Evolutionary conservation across 2,113 vertebrate genomes (phyloP), one percentile per base, ranked within the genome.

Genomic region (Boulengeromyrus knoepffleri): DNA sequence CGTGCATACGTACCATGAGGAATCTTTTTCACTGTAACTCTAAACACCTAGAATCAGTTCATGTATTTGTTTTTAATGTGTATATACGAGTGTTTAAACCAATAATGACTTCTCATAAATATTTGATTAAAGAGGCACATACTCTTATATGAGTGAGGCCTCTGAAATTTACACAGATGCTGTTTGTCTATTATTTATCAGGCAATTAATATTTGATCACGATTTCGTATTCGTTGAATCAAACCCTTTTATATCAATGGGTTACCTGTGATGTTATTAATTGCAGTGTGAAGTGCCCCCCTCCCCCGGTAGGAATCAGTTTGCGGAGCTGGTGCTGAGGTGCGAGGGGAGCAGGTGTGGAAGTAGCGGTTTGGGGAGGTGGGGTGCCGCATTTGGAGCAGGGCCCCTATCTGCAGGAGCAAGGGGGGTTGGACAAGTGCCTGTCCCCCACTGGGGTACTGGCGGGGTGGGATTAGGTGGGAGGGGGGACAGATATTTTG

Each of bases 231-330:
- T 58, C 49, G 87, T 88, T 88, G 56, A 62, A 88, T 66, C 36
- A 62, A 88, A 27, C 27, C 52, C 56, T 88, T 88, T 66, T 53
- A 88, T 62, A 66, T 88, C 87, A 88, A 88, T 66, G 52, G 53
- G 52, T 88, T 88, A 88, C 87, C 87, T 88, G 53, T 66, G 87
- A 66, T 88, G 56, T 58, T 88, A 88, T 88, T 88, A 88, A 88
- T 39, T 88, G 56, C 87, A 62, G 87, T 52, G 27, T 87, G 45
- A 45, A 31, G 36, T 45, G 56, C 19, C 45, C 45, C 13, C 85
- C 49, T 87, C n/a, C 49, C 62, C 13, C 85, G 45, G 12, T 36
- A 31, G 49, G 85, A 47, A 85, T 46, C 83, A 10, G 83, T 85
- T 85, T 10, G 46, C 83, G 39, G 24, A 46, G n/a, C 85, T 19